Percentiles rank a stretch among this genome's conserved stretches.
Evolutionary conservation across 2,113 vertebrate species (phyloP).

Genomic region (Ochotona princeps): DNA sequence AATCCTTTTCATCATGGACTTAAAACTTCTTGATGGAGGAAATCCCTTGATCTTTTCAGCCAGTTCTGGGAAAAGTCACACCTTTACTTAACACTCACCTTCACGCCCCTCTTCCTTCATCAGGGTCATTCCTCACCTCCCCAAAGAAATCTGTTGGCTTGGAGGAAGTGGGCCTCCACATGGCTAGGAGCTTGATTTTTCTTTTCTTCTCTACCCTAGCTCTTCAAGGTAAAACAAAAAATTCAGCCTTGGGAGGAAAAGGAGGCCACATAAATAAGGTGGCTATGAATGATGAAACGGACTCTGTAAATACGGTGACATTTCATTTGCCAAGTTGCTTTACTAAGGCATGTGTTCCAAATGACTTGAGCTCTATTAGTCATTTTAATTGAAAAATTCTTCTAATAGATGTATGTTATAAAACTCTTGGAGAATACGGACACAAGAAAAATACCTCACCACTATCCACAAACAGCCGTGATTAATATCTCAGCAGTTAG

Average conservation of each 20-base stretch:
- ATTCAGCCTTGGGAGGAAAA: not conserved
- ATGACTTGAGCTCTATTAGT: not conserved
- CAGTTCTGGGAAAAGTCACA: not conserved
- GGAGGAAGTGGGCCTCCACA: not conserved
- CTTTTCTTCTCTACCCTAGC: not conserved
- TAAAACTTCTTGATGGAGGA: not conserved
- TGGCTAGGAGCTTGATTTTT: not conserved
- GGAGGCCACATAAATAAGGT: not conserved
- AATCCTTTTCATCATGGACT: not conserved
- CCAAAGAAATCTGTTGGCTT: not conserved
- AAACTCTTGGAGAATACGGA: not conserved
- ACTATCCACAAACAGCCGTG: not conserved
- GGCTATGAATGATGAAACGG: not conserved
- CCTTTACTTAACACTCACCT: constrained; percentile 34
- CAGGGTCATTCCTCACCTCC: not conserved
- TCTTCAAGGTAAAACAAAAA: constrained; percentile 47
- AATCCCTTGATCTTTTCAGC: constrained; percentile 35
- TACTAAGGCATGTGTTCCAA: not conserved
- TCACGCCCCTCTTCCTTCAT: not conserved
- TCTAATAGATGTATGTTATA: not conserved
- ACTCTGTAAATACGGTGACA: not conserved
- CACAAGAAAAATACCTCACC: not conserved
- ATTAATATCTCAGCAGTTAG: not conserved
- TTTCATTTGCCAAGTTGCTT: not conserved
- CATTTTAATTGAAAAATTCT: not conserved